Conservation (phyloP, 1,140 invertebrate genomes). For the Sitophilus oryzae region DNA sequence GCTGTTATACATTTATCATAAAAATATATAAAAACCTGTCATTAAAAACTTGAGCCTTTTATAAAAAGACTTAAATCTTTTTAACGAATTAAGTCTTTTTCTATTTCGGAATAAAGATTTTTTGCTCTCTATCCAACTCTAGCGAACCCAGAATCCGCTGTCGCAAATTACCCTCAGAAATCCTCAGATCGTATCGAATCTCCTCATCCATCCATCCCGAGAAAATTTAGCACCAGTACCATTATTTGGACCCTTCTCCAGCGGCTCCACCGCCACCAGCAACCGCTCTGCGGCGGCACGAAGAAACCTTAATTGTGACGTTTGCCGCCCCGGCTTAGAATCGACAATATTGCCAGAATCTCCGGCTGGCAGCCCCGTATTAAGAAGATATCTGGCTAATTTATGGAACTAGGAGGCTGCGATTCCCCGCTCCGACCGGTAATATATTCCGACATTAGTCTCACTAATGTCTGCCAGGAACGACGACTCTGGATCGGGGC, state of each 20-base stretch:
- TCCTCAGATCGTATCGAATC: neutral
- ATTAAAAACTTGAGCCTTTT: too few relatives aligned
- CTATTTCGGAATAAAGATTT: too few relatives aligned
- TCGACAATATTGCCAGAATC: conserved; percentile 39
- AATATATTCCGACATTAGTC: conserved; percentile 44
- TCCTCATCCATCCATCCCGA: neutral
- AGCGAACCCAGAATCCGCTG: neutral
- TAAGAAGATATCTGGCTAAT: conserved; percentile 43
- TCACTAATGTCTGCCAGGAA: conserved; percentile 42
- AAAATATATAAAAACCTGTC: too few relatives aligned
- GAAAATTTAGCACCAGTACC: too few relatives aligned
- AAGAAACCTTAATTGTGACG: conserved; percentile 24
- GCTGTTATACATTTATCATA: too few relatives aligned
- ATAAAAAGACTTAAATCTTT: too few relatives aligned
- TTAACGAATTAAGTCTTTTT: too few relatives aligned
- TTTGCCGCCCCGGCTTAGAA: conserved; percentile 27
- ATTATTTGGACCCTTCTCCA: too few relatives aligned
- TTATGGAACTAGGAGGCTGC: conserved; percentile 38
- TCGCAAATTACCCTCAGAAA: neutral
- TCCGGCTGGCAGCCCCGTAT: conserved; percentile 41
- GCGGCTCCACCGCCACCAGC: conserved; percentile 2
- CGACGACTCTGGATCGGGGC: conserved; percentile 36
- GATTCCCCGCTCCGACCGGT: conserved; percentile 33
- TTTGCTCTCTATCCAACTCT: too few relatives aligned
- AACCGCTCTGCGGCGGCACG: conserved; percentile 14